Conservation (phyloP, 1,140 invertebrate species). For the Sarcophaga bullata region DNA sequence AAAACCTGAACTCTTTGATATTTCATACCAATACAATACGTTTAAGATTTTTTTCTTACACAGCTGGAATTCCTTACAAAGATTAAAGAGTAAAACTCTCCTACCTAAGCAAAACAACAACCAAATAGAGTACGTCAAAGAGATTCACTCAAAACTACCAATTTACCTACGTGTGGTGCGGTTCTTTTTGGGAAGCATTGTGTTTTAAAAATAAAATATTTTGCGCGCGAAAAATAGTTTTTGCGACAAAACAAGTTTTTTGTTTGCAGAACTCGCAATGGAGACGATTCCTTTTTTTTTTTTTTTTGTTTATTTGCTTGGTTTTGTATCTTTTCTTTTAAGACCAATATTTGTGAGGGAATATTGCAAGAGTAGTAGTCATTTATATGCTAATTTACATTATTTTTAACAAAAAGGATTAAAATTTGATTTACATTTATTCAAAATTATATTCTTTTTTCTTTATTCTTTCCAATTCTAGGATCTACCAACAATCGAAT, state of each 20-base stretch:
- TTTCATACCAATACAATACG: not conserved
- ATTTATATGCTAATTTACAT: not conserved
- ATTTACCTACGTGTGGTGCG: not conserved
- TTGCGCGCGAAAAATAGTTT: constrained; percentile 25
- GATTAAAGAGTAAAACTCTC: not conserved
- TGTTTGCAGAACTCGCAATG: not conserved
- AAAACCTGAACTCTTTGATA: constrained; percentile 33
- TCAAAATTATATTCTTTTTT: constrained; percentile 13
- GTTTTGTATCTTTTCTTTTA: constrained; percentile 24
- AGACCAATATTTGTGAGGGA: not conserved
- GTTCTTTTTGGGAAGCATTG: not conserved
- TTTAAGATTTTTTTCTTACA: not conserved
- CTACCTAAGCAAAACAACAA: not conserved
- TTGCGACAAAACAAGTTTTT: constrained; percentile 10
- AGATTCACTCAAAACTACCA: not conserved
- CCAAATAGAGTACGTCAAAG: not conserved
- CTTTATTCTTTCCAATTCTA: constrained; percentile 18
- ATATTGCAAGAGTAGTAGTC: not conserved
- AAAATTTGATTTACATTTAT: not conserved
- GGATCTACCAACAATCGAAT: constrained; percentile 35
- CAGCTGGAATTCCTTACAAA: constrained; percentile 35
- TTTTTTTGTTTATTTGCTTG: not conserved
- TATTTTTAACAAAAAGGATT: not conserved
- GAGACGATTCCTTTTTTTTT: not conserved
- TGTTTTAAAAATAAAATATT: constrained; percentile 13